phyloP scores from a whole-genome alignment of 2,113 vertebrate species.

The Aphelocoma coerulescens region DNA sequence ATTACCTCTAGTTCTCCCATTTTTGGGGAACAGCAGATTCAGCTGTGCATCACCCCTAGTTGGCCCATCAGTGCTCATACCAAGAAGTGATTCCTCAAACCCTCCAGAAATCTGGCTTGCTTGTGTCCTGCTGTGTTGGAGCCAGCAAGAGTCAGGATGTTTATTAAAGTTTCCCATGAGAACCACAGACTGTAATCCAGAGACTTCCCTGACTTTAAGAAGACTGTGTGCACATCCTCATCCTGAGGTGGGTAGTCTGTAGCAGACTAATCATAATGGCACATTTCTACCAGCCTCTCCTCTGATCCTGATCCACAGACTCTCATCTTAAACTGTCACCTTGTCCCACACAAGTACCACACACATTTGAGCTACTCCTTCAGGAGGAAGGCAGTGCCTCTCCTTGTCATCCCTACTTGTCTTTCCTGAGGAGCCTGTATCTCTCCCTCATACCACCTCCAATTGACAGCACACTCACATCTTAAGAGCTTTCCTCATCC shows the following conservation, averaged over 20 bases:
- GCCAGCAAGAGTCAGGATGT: neutral
- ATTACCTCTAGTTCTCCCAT: neutral
- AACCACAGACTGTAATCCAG: neutral
- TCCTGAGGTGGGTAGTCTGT: neutral
- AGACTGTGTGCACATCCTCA: neutral
- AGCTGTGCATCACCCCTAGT: neutral
- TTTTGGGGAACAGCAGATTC: neutral
- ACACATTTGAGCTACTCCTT: neutral
- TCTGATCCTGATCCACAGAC: neutral
- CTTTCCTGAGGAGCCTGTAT: neutral
- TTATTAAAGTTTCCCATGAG: neutral
- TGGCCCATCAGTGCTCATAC: neutral
- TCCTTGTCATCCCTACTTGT: neutral
- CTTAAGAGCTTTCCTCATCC: neutral
- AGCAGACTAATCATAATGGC: neutral
- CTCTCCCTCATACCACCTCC: neutral
- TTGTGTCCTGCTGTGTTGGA: neutral
- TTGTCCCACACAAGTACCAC: neutral
- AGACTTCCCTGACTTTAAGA: neutral
- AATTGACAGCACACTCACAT: neutral
- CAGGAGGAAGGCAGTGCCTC: neutral
- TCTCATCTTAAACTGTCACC: neutral
- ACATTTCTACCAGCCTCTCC: neutral
- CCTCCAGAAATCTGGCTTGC: neutral
- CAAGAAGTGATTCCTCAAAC: neutral